Percentiles rank a stretch among this genome's conserved stretches.
These are phyloP conservation scores for Poeciliopsis occidentalis DNA, from an alignment of 2,113 vertebrate species.

Conservation along the genomic window DNA sequence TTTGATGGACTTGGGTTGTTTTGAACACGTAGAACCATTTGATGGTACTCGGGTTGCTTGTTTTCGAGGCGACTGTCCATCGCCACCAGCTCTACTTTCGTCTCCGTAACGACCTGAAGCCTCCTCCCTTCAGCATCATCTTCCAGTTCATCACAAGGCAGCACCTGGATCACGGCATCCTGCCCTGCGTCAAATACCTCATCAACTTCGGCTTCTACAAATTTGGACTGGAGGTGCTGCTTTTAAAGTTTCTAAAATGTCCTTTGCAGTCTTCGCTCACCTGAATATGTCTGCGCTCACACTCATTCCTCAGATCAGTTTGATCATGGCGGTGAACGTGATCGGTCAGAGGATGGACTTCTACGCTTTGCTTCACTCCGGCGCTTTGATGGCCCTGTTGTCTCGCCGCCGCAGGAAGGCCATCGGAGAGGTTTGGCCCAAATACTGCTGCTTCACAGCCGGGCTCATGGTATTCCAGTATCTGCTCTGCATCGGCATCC, in stretches of 20 bases:
- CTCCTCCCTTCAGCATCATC: slow-evolving; percentile 59
- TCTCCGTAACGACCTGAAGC: slow-evolving; percentile 64
- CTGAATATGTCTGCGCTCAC: background rate
- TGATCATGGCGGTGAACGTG: slow-evolving; percentile 77
- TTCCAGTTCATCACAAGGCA: slow-evolving; percentile 69
- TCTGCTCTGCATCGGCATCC: slow-evolving; percentile 80
- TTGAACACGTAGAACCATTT: slow-evolving; percentile 80
- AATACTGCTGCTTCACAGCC: slow-evolving; percentile 83
- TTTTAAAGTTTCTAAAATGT: background rate
- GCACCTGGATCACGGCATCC: slow-evolving; percentile 69
- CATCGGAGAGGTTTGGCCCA: slow-evolving; percentile 84
- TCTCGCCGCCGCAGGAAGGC: slow-evolving; percentile 79
- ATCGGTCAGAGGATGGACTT: slow-evolving; percentile 81
- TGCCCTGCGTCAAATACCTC: slow-evolving; percentile 77
- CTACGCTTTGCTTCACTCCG: slow-evolving; percentile 74
- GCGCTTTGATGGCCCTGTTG: slow-evolving; percentile 77
- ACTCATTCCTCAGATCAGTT: slow-evolving; percentile 65
- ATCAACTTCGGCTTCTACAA: slow-evolving; percentile 82
- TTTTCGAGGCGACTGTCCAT: slow-evolving; percentile 72
- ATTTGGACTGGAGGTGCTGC: slow-evolving; percentile 81
- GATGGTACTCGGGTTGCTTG: slow-evolving; percentile 71
- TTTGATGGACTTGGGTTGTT: too few species aligned
- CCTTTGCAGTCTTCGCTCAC: background rate
- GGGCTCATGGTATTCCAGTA: slow-evolving; percentile 79
- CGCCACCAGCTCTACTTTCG: slow-evolving; percentile 73